Conservation (phyloP, 2,113 vertebrate genomes). For the Aleadryas rufinucha region DNA sequence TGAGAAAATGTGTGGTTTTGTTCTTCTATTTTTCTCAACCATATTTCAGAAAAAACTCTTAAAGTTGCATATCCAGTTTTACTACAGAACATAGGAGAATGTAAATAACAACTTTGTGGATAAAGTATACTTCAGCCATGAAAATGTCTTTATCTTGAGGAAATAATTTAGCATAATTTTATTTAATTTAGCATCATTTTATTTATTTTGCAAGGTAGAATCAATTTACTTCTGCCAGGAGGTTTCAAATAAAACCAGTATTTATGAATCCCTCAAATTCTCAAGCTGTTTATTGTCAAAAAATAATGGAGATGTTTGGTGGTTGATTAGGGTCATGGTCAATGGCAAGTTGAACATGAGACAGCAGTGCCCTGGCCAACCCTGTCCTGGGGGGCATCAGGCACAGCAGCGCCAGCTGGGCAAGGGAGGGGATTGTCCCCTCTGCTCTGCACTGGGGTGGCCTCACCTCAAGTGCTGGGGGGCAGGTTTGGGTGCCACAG, state of each 20-base stretch:
- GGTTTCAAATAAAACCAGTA: background rate
- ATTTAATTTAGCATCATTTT: background rate
- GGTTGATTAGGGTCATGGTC: background rate
- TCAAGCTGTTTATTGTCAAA: background rate
- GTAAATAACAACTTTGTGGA: background rate
- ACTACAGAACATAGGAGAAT: background rate
- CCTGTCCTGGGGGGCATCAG: background rate
- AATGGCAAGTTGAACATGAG: no score
- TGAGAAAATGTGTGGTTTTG: background rate
- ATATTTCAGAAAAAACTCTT: background rate
- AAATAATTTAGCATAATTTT: background rate
- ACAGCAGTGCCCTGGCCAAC: background rate
- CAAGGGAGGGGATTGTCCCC: background rate
- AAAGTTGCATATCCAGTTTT: background rate
- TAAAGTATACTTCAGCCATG: background rate
- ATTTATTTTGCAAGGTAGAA: background rate
- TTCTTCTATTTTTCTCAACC: background rate
- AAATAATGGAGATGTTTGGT: background rate
- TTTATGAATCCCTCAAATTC: background rate
- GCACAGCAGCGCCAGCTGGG: fast-evolving
- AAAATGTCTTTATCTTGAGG: background rate
- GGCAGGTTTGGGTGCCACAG: background rate
- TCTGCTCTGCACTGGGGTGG: background rate
- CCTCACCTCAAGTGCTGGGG: background rate
- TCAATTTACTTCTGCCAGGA: background rate